Conservation (phyloP, 2,113 vertebrate genomes). For the Hiodon tergisus region DNA sequence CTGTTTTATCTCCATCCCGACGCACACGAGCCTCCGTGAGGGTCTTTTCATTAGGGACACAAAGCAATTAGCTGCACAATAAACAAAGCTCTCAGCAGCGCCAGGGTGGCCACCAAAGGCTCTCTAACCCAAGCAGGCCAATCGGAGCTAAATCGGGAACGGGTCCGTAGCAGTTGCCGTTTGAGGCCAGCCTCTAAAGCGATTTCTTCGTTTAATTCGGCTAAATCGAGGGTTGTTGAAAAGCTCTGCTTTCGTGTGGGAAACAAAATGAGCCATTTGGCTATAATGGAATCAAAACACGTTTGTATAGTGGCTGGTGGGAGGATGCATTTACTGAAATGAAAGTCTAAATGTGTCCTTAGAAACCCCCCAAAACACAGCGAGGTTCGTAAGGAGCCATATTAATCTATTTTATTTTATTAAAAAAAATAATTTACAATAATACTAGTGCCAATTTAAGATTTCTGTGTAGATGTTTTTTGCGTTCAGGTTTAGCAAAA, state of each 20-base stretch:
- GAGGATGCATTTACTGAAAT: no score
- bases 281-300: no score
- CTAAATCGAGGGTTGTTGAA: constrained; percentile 14
- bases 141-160: constrained; percentile 35
- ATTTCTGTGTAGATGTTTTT: no score
- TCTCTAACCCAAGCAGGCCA: constrained; percentile 12
- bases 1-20: background rate
- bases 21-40: background rate
- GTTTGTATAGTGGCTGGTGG: no score
- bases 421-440: no score
- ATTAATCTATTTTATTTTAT: no score
- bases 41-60: constrained; percentile 15
- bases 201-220: constrained; percentile 16
- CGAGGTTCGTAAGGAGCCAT: no score
- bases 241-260: background rate
- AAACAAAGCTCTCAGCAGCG: constrained; percentile 20
- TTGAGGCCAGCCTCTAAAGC: constrained; percentile 9
- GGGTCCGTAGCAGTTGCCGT: constrained; percentile 20
- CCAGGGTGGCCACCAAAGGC: constrained; percentile 36
- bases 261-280: background rate
- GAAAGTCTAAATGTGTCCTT: no score
- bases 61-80: constrained; percentile 21
- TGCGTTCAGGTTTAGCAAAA: no score
- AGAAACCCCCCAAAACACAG: no score
- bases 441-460: no score